Percentiles rank a stretch among this genome's conserved stretches.
Evolutionary conservation across 2,888 invertebrate species (phyloP).

Genomic region (Eledone cirrhosa): DNA sequence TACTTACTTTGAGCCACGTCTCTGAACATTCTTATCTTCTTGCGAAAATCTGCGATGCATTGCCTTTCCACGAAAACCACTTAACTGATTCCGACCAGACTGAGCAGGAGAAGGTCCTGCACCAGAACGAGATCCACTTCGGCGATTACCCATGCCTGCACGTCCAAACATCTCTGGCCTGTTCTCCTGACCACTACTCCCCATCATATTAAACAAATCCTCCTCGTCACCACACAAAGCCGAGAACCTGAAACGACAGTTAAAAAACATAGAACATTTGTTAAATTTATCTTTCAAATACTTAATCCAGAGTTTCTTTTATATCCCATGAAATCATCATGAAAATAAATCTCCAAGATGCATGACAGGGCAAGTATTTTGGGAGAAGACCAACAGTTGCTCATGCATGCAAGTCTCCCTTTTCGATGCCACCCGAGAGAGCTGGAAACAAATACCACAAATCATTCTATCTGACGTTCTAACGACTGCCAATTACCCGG

Average conservation of each 20-base stretch:
- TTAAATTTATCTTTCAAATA: no score
- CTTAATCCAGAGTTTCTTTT: no score
- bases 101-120: not conserved
- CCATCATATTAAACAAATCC: not conserved
- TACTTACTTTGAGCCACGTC: slow-evolving; percentile 24
- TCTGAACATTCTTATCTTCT: slow-evolving; percentile 14
- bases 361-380: no score
- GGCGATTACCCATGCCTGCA: slow-evolving; percentile 20
- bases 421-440: no score
- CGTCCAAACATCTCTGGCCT: slow-evolving; percentile 18
- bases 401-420: no score
- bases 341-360: no score
- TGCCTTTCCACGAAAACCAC: slow-evolving; percentile 11
- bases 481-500: no score
- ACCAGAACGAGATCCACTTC: not conserved
- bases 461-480: no score
- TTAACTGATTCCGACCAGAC: slow-evolving; percentile 5
- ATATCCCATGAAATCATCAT: no score
- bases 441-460: no score
- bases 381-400: no score
- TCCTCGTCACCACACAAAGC: slow-evolving; percentile 22
- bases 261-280: no score
- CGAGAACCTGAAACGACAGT: not conserved
- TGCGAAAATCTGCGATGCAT: slow-evolving; percentile 23
- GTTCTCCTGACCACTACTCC: slow-evolving; percentile 20